Evolutionary conservation across 2,797 vertebrate species (phyloP), one percentile per base, ranked within the genome.

Genomic region (Petrocephalus sullivani): DNA sequence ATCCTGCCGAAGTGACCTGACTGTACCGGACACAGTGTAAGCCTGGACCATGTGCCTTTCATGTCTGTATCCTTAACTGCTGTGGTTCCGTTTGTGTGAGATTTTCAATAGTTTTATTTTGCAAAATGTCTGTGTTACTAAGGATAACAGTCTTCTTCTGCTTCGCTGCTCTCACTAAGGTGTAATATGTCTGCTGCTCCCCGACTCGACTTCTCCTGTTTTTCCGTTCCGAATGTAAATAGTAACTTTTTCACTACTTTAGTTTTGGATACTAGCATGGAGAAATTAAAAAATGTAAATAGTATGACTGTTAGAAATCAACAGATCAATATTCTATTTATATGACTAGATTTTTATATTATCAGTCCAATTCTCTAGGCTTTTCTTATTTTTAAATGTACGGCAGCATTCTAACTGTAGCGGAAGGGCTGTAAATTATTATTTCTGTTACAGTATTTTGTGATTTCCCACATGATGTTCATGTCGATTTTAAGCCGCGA

Each of bases 261-360:
- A 92, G 91, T 93, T 96, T 96, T 92, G 94, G 93, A 93, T 91
- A 90, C 93, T 92, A 95, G 95, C 92, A 92, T 93, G 91, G 92
- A 94, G 93, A 92, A 95, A 93, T 93, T 94, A 93, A 94, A 94
- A 96, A 95, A 95, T 97, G 97, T 99, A 99, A 96, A 98, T 98
- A 98, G 96, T 97, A 97, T 95, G 95, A 94, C 49, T 23, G 14
- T 83, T 97, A 96, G 95, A 96, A 95, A 96, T 94, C 93, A 93
- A 97, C 96, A 97, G 97, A 98, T 97, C 97, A 98, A 98, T 99
- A 97, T 97, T 98, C 96, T 99, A 99, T 99, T 99, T 99, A 99
- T 99, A 97, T 97, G 96, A 96, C 95, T 99, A 99, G 97, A 97
- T 97, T 98, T 98, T 98, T 98, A 97, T 98, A 98, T 97, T 96